Evolutionary conservation across 37 sponge, comb jelly and placozoan genomes (phyloP).

Genomic region (Ephydatia muelleri): DNA sequence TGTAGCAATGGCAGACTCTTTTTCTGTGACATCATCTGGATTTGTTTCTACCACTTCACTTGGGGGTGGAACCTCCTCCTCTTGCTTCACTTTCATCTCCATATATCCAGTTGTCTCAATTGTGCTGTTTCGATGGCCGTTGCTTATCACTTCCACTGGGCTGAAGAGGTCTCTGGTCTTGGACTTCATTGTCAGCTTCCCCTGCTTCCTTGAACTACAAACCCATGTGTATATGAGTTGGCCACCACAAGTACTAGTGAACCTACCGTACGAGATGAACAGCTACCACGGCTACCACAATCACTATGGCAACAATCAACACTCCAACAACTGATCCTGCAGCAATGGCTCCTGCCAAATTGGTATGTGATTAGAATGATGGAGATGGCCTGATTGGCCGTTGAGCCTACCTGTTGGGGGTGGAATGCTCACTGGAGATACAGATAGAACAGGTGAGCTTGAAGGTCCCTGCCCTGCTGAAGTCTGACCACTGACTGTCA

Average conservation of each 20-base stretch:
- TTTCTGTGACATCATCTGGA: not conserved
- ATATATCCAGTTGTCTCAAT: not conserved
- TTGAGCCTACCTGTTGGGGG: not conserved
- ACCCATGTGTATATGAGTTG: not conserved
- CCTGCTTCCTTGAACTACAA: not conserved
- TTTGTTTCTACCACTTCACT: not conserved
- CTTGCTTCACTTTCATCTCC: not conserved
- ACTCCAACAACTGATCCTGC: constrained; percentile 10
- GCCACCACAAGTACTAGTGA: not conserved
- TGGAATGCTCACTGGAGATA: not conserved
- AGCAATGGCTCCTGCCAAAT: not conserved
- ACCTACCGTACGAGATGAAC: not conserved
- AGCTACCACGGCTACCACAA: not conserved
- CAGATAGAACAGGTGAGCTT: not conserved
- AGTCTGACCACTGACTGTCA: not conserved
- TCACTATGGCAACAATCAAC: not conserved
- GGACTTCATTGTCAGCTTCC: not conserved
- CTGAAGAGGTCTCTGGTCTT: not conserved
- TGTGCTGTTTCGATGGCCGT: not conserved
- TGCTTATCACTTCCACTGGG: not conserved
- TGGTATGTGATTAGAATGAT: not conserved
- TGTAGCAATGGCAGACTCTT: not conserved
- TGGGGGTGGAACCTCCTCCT: not conserved
- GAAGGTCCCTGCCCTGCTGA: not conserved
- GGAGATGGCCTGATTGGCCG: too few relatives aligned